Evolutionary conservation across 2,113 vertebrate species (phyloP), one percentile per base, ranked within the genome.

Genomic region (Melanerpes aurifrons): DNA sequence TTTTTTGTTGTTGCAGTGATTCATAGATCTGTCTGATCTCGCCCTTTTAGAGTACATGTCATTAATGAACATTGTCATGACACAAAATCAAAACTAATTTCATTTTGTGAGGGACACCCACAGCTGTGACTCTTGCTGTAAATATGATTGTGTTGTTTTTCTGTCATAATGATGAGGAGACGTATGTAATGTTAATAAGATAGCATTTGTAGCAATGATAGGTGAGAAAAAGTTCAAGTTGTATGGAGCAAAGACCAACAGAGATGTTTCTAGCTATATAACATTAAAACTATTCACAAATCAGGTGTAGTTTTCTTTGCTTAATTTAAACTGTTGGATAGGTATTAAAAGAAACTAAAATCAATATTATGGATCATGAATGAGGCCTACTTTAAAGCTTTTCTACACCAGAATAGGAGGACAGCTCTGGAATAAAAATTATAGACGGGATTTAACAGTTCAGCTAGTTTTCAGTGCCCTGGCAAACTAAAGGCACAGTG

Each of bases 21-120:
- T 96, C 92, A 96, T 96, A 48, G 80, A 45, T 82, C 84, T 69
- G 92, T 83, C 90, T 88, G 76, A 93, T 94, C 76, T 84, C 3
- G 16, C 73, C 73, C 91, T 95, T 92, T 92, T 79, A 75, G 91
- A 87, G 80, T 48, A 78, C 69, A 9, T 92, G 94, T 93, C 95
- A 92, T 89, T 96, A 97, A 96, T 93, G 96, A 95, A 92, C 94
- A 91, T 77, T 82, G 93, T 72, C 95, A 96, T 97, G 97, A 97
- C 96, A 97, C 92, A 97, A 97, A 97, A 97, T 97, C 97, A 97
- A 97, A 97, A 87, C 70, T 97, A 97, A 97, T 97, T 97, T 97
- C 85, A 97, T 96, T 96, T 95, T 81, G 84, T 94, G 87, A 94
- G 93, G 93, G 82, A 96, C 93, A 96, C 73, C 83, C 90, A 45